Percentiles rank a stretch among this genome's conserved stretches.
Evolutionary conservation across 1,140 invertebrate species (phyloP).

Genomic region (Drosophila orena): DNA sequence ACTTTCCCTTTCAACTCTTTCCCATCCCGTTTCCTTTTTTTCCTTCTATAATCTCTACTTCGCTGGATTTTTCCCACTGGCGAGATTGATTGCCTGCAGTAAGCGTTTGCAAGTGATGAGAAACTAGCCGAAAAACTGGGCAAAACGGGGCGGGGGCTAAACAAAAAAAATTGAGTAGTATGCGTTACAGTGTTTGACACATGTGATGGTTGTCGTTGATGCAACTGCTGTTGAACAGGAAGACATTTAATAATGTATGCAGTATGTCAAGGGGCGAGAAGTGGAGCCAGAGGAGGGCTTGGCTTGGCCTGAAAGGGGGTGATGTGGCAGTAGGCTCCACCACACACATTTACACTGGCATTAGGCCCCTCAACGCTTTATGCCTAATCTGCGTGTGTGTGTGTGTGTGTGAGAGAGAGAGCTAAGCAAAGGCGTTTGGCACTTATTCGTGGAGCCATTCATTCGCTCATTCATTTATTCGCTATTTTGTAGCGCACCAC

Average conservation of each 20-base stretch:
- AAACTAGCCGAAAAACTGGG: constrained; percentile 38
- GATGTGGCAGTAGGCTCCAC: constrained; percentile 2
- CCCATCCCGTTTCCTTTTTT: neutral
- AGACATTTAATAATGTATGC: constrained; percentile 75
- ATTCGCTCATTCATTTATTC: constrained; percentile 38
- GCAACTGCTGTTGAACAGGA: constrained; percentile 39
- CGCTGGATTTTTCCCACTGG: neutral
- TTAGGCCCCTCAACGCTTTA: constrained; percentile 5
- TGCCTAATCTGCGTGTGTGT: neutral
- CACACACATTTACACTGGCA: neutral
- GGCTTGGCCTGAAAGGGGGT: too few relatives aligned
- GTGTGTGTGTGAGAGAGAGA: constrained; percentile 1
- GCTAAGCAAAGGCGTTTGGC: constrained; percentile 14
- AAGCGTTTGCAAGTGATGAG: constrained; percentile 57
- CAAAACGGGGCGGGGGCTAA: neutral
- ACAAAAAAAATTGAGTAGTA: constrained; percentile 6
- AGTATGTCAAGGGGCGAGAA: constrained; percentile 37
- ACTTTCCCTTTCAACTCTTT: constrained; percentile 2
- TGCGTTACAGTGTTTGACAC: constrained; percentile 54
- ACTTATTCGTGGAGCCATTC: constrained; percentile 28
- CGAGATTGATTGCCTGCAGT: constrained; percentile 75
- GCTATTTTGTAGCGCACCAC: neutral
- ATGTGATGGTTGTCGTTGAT: constrained; percentile 51
- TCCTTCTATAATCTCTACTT: neutral
- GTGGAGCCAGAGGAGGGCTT: neutral